Percentiles rank a stretch among this genome's conserved stretches.
Conservation (phyloP, 1,140 invertebrate genomes). For the Portunus trituberculatus region DNA sequence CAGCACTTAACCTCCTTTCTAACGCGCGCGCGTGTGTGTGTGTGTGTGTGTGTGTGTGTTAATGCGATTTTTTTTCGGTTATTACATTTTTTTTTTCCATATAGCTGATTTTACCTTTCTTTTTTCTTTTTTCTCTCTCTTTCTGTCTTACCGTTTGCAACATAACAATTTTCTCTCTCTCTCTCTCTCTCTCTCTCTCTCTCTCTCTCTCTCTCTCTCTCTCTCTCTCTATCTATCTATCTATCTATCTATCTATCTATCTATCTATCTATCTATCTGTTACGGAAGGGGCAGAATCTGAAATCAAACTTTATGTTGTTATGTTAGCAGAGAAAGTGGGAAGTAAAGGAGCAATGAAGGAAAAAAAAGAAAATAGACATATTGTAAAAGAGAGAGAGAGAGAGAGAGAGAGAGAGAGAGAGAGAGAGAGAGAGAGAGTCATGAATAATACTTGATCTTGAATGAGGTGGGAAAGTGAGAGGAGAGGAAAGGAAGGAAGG, state of each 20-base stretch:
- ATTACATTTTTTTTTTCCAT: too few species aligned
- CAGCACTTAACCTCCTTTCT: background rate
- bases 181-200: slow-evolving; percentile 20
- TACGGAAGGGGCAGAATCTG: too few species aligned
- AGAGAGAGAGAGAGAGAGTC: slow-evolving; percentile 31
- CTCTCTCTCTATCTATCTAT: background rate
- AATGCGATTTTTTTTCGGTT: background rate
- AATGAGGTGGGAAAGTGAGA: background rate
- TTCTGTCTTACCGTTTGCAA: too few species aligned
- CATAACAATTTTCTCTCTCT: background rate
- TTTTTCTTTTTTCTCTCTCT: too few species aligned
- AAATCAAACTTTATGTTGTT: too few species aligned
- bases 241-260: background rate
- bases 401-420: slow-evolving; percentile 55
- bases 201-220: slow-evolving; percentile 20
- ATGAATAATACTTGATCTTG: slow-evolving; percentile 10
- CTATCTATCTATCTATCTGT: background rate
- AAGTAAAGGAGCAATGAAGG: too few species aligned
- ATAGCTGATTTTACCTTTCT: too few species aligned
- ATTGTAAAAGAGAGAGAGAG: slow-evolving; percentile 12
- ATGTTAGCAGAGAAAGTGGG: too few species aligned
- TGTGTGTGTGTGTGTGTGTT: background rate
- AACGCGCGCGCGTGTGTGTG: background rate
- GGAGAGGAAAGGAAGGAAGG: background rate
- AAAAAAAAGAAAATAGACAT: too few species aligned